Conservation (phyloP, 2,888 invertebrate genomes). For the Hypercompe scribonia region DNA sequence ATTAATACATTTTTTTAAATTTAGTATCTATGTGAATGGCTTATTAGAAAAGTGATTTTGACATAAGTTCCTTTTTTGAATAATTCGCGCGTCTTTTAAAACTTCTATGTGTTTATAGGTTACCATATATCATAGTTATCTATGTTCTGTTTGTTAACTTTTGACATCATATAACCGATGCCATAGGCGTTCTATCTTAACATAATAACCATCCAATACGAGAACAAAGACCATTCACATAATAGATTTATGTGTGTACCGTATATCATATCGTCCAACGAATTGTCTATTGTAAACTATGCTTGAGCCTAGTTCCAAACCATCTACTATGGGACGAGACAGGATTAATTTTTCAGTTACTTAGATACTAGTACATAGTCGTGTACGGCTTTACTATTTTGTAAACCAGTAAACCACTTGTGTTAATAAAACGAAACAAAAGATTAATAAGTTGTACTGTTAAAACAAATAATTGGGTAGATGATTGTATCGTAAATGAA, state of each 20-base stretch:
- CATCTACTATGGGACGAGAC: constrained; percentile 1
- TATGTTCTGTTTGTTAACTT: background rate
- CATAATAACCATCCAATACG: constrained; percentile 19
- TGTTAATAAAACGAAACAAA: background rate
- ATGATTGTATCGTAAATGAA: no score
- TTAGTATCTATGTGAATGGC: no score
- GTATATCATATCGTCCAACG: constrained; percentile 18
- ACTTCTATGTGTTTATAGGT: background rate
- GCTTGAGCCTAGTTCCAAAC: constrained; percentile 11
- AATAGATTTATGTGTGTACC: constrained; percentile 21
- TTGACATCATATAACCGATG: constrained; percentile 6
- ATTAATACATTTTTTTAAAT: no score
- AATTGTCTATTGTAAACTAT: constrained; percentile 21
- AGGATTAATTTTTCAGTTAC: background rate
- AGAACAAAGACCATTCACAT: constrained; percentile 20
- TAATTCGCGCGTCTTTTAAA: background rate
- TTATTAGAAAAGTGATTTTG: background rate
- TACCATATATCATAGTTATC: constrained; percentile 4
- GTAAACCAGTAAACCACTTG: no score
- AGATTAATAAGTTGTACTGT: background rate
- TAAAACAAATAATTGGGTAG: no score
- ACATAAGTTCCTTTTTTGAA: background rate
- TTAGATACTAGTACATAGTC: background rate
- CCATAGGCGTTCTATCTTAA: constrained; percentile 9
- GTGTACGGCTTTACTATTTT: no score